Evolutionary conservation across 2,797 vertebrate genomes (phyloP).

Genomic region (Erithacus rubecula): DNA sequence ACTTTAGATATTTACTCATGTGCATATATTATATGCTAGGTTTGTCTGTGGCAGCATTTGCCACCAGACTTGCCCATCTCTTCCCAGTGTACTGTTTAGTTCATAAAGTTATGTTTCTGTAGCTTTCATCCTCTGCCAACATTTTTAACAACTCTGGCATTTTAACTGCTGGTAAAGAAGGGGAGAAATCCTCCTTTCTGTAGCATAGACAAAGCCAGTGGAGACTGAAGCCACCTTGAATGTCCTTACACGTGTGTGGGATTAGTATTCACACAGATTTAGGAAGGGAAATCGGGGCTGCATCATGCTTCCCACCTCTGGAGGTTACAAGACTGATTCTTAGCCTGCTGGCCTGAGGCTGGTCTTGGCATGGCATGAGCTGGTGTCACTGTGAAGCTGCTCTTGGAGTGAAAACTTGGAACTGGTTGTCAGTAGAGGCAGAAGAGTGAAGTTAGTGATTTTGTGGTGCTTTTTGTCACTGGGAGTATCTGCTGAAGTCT

Average conservation of each 20-base stretch:
- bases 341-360: neutral
- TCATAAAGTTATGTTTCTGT: neutral
- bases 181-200: neutral
- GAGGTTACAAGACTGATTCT: neutral
- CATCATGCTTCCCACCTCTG: neutral
- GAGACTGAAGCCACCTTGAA: neutral
- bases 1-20: neutral
- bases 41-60: neutral
- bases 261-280: neutral
- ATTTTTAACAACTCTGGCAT: neutral
- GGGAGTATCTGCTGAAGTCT: neutral
- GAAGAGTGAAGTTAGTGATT: neutral
- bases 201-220: neutral
- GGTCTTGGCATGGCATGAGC: neutral
- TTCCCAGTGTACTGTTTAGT: neutral
- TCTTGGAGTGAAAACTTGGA: neutral
- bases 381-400: neutral
- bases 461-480: neutral
- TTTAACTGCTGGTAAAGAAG: neutral
- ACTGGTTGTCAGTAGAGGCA: neutral
- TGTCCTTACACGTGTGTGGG: neutral
- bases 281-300: neutral
- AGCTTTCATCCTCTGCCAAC: neutral
- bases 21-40: neutral
- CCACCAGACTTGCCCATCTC: neutral